phyloP scores from a whole-genome alignment of 2,888 invertebrate genomes.

The Corythucha ciliata region DNA sequence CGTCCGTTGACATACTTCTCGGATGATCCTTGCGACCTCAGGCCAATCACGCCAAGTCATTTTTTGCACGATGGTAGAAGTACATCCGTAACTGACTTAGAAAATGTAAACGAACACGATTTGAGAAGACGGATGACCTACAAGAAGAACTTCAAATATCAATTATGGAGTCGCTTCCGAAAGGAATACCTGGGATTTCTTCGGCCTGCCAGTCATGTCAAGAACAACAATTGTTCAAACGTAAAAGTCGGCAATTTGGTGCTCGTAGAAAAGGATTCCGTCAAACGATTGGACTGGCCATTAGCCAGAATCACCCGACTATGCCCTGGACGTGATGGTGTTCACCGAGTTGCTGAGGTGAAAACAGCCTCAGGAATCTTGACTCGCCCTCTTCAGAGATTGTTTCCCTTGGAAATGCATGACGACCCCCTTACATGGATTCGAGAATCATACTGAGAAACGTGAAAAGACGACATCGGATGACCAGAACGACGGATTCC shows the following conservation, averaged over 20 bases:
- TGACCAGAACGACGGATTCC: too few species aligned
- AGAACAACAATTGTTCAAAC: neutral
- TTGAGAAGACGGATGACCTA: neutral
- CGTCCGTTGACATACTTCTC: neutral
- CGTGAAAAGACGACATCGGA: too few species aligned
- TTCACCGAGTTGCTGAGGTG: too few species aligned
- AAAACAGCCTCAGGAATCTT: too few species aligned
- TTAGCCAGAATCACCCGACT: too few species aligned
- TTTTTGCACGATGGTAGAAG: neutral
- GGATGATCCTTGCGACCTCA: conserved; percentile 26
- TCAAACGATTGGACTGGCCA: conserved; percentile 4
- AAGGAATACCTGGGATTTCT: conserved; percentile 6
- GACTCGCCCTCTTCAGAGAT: too few species aligned
- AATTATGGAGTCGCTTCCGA: neutral
- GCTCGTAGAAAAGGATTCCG: neutral
- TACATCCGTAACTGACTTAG: neutral
- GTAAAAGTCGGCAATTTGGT: conserved; percentile 1
- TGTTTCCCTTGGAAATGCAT: too few species aligned
- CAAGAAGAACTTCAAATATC: neutral
- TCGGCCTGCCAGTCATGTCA: neutral
- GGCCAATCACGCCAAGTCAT: conserved; percentile 26
- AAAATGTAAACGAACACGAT: neutral
- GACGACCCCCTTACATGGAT: too few species aligned
- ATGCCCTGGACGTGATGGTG: too few species aligned
- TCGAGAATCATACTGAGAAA: too few species aligned